Base-by-base conservation (phyloP, 1,140 invertebrate species). In the Drosophila pruinosa region DNA sequence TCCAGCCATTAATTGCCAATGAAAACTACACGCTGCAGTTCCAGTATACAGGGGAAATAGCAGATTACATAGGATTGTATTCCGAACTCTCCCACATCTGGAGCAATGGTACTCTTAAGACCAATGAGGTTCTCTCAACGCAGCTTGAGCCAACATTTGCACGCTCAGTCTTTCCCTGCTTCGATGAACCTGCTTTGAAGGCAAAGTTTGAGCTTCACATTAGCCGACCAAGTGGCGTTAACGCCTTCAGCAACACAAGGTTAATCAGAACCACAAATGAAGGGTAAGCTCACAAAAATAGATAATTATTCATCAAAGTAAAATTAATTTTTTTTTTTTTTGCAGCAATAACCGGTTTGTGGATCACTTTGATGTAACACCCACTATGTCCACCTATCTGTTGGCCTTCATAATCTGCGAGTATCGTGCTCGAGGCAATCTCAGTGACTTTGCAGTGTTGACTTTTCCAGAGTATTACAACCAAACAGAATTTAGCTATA, bases 151-250 rank as follows among this genome's bases (percentile, higher is more conserved):
- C 97, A 0, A 95, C 95, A 0, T 94, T 96, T 88, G 97, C 97
- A 0, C 93, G 97, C 34, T 92, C 94, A 34, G 96, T 97, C 0
- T 98, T 98, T 78, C 97, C 97, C 0, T 98, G 97, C 90, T 97
- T 97, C 89, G 97, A 98, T 90, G 97, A 98, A 80, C 97, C 97
- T 0, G 93, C 94, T 0, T 94, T 98, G 47, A 98, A 98, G 90
- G 95, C 97, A 1, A 93, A 92, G 1, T 98, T 97, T 79, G 93
- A 91, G 19, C 81, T 97, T 2, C 93, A 93, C 0, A 89, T 98
- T 1, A 93, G 94, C 0, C 93, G 92, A 24, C 93, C 93, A 1
- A 68, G 41, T 0, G 83, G 92, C 2, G 93, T 94, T 59, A 91
- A 77, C 1, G 93, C 93, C 0, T 92, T 94, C 1, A 93, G 92